Evolutionary conservation across 2,888 invertebrate genomes (phyloP).

Genomic region (Lampropteryx suffumata): DNA sequence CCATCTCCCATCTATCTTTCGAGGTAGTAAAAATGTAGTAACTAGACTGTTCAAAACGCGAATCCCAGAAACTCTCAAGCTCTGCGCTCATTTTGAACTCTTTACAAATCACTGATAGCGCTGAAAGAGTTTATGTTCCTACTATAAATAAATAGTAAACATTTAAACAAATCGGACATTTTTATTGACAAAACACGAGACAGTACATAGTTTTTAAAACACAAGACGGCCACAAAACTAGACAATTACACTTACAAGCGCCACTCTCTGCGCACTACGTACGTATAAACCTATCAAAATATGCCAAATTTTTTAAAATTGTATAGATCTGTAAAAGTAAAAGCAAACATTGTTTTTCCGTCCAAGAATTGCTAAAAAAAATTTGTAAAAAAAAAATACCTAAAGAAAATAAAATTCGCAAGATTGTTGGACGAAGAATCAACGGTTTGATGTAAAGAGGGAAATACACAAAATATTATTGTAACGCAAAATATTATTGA

Average conservation of each 20-base stretch:
- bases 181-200: constrained; percentile 60
- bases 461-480: constrained; percentile 30
- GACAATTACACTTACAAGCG: constrained; percentile 70
- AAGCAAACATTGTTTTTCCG: constrained; percentile 44
- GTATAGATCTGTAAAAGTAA: constrained; percentile 23
- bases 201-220: constrained; percentile 53
- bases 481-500: not conserved
- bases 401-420: constrained; percentile 51
- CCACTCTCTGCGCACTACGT: constrained; percentile 46
- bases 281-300: constrained; percentile 44
- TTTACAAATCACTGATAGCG: no score
- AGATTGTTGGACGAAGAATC: constrained; percentile 61
- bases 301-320: constrained; percentile 38
- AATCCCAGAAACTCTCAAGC: no score
- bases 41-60: no score
- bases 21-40: no score
- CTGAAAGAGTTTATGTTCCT: no score
- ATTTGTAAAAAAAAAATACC: constrained; percentile 47
- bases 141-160: not conserved
- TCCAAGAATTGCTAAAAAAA: constrained; percentile 63
- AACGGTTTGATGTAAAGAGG: constrained; percentile 32
- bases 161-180: constrained; percentile 42
- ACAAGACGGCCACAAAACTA: constrained; percentile 58
- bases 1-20: no score
- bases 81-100: no score